Evolutionary conservation across 30 jellyfish, hydroid and myxozoan species (phyloP), one percentile per base, ranked within the genome.

Genomic region (Aurelia sp.): DNA sequence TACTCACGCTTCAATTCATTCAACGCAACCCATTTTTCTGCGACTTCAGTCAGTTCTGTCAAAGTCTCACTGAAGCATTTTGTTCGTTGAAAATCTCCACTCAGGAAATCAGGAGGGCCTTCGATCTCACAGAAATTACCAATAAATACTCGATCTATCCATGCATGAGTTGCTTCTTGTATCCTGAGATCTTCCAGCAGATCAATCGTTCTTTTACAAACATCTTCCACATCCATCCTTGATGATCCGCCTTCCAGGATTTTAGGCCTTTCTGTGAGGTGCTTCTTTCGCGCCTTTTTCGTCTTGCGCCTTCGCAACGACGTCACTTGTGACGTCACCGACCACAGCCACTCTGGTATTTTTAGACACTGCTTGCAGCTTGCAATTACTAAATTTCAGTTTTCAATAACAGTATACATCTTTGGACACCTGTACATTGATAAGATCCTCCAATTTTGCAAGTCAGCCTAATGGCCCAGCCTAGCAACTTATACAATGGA

Each of bases 111-210:
- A 4, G 89, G 89, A 40, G 63, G 89, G 19, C 80, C 89, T 15
- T 78, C 89, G 40, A 62, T 78, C 58, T 78, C 89, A 47, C 89
- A 78, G 51, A 78, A 78, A 27, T 78, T 62, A 19, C 79, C 79
- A 63, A 62, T 63, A 16, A 62, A 17, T 10, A 44, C 48, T 21
- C 63, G 80, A 21, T 78, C 79, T 13, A 78, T 33, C 89, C 89
- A 78, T 6, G 64, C 66, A 15, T 16, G 48, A 31, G 64, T 78
- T 35, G 66, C 57, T 30, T 78, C 89, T 20, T 59, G 60, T 64
- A 78, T 4, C 18, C 35, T 37, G 15, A 78, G 67, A 19, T 78
- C 71, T 4, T 78, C 79, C 1, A 78, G 67, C 31, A 64, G 40
- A 3, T 62, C 79, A 18, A 62, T 44, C 79, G 89, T 78, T 53